Conservation (phyloP, 2,888 invertebrate genomes). For the Rhagonycha fulva region DNA sequence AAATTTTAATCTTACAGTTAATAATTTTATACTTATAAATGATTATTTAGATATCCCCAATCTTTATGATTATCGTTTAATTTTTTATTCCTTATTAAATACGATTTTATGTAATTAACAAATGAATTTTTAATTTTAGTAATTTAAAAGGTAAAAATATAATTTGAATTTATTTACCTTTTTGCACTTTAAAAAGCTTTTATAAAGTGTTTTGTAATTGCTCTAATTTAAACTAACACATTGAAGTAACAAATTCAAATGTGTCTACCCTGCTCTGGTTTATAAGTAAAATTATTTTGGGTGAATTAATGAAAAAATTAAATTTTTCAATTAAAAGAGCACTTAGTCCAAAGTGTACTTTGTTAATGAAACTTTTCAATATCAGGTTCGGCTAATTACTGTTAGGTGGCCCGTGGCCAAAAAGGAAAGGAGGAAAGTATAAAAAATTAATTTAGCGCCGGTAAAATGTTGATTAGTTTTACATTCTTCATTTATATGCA, state of each 20-base stretch:
- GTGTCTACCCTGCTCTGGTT: constrained; percentile 14
- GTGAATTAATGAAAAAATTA: constrained; percentile 48
- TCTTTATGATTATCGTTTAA: background rate
- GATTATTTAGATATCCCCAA: too few species aligned
- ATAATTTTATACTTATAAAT: too few species aligned
- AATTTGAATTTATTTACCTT: background rate
- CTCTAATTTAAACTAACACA: background rate
- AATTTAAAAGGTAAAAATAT: background rate
- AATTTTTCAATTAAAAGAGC: constrained; percentile 48
- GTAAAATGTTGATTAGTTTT: constrained; percentile 31
- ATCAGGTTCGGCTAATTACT: constrained; percentile 44
- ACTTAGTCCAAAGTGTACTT: constrained; percentile 43
- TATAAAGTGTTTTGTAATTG: background rate
- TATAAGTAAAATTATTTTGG: constrained; percentile 23
- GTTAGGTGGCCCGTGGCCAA: constrained; percentile 40
- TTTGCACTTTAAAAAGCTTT: background rate
- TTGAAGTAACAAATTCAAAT: constrained; percentile 23
- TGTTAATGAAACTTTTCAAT: constrained; percentile 48
- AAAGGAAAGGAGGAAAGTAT: constrained; percentile 17
- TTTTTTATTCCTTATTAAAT: background rate
- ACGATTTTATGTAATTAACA: background rate
- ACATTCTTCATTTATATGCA: constrained; percentile 23
- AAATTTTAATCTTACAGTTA: too few species aligned
- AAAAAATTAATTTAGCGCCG: constrained; percentile 30
- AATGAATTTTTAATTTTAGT: background rate